A percentile compares a stretch with the other conserved stretches of the same genome.
Evolutionary conservation across 1,140 invertebrate species (phyloP).

Genomic region (Papilio dardanus): DNA sequence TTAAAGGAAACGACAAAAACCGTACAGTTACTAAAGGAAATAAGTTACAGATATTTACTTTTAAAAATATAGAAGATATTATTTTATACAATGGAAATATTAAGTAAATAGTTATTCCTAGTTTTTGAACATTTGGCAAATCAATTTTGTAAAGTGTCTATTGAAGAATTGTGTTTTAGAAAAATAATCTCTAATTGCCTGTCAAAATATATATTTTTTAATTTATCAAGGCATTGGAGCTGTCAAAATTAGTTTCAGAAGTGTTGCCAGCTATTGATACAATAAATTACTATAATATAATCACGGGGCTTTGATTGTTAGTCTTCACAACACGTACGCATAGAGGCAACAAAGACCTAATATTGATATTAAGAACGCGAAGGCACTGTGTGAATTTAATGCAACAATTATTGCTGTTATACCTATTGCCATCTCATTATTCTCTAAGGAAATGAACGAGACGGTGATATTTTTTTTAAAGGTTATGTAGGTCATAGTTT

Average conservation of each 20-base stretch:
- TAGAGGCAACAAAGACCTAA: constrained; percentile 14
- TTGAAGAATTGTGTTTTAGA: too few species aligned
- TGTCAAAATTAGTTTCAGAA: not conserved
- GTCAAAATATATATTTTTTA: too few species aligned
- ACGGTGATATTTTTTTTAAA: too few species aligned
- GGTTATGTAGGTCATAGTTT: too few species aligned
- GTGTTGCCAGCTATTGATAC: not conserved
- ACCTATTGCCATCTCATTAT: not conserved
- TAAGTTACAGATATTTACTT: not conserved
- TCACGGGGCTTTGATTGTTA: not conserved
- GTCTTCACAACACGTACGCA: not conserved
- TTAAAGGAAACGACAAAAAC: not conserved
- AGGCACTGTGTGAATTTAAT: constrained; percentile 32
- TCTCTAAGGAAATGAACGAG: too few species aligned
- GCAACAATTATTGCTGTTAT: not conserved
- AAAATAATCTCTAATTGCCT: too few species aligned
- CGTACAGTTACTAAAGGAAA: not conserved
- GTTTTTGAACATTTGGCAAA: too few species aligned
- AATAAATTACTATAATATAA: not conserved
- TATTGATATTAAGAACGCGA: constrained; percentile 6
- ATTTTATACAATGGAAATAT: too few species aligned
- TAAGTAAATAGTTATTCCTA: too few species aligned
- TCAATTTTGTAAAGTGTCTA: too few species aligned
- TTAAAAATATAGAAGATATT: too few species aligned
- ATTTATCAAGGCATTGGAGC: too few species aligned